Base-by-base conservation (phyloP, 2,113 vertebrate species). In the Rhodinocichla rosea region DNA sequence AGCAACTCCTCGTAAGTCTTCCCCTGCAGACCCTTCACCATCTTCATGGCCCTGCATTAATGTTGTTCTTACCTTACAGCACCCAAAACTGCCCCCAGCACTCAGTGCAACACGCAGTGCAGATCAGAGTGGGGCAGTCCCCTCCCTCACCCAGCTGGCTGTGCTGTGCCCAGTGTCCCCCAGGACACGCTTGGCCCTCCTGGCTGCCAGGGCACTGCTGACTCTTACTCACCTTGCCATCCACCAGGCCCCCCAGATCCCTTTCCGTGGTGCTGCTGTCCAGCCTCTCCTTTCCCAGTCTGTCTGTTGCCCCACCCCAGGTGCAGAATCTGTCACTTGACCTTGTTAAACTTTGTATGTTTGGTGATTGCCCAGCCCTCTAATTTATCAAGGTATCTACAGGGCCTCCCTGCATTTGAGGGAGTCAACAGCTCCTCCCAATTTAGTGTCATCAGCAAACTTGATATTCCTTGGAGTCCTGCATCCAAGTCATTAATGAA, bases 61-160 rank as follows among this genome's bases (percentile, higher is more conserved):
- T 35, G 32, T 50, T 32, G n/a, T 69, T 70, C 28, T 42, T 70
- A 23, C 26, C 2, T 15, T 59, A 11, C 42, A 24, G 44, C 65
- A 35, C 37, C 35, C 32, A 30, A 24, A 60, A 20, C 55, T 60
- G 30, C 14, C 15, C 45, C 12, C 44, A 50, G 42, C 3, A 35
- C 30, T 50, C 3, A 11, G 47, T 73, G 50, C 69, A 71, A 4
- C 37, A 33, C 30, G 6, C 53, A 81, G 52, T 23, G 49, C 77
- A 57, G 42, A 47, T 63, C 42, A 68, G 78, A 67, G 77, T 1
- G 1, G 55, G 55, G 20, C 37, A 70, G 3, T 60, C 24, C 55
- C 35, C 30, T 59, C 53, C 30, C 45, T 30, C 23, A 20, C 12
- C 55, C 1, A 0, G 12, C 32, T 42, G 35, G 42, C 2, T 1